Base-by-base conservation (phyloP, 2,888 invertebrate genomes). In the Salticus scenicus region DNA sequence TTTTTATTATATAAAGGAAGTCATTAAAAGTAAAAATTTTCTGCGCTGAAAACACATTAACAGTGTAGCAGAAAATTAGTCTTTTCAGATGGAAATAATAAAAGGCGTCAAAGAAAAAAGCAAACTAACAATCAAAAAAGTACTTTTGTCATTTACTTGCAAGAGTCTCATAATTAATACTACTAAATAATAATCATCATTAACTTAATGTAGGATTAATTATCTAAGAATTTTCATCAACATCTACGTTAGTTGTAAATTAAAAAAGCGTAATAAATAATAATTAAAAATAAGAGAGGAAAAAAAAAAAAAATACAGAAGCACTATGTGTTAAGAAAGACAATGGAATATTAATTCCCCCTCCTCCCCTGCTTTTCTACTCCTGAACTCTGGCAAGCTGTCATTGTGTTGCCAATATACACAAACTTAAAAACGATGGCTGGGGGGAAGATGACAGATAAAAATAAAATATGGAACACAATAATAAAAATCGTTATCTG, bases 131-230 rank as follows among this genome's bases (percentile, higher is more conserved):
- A 77, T 72, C 72, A 74, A 41, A 31, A 30, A 67, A 51, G n/a
- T n/a, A n/a, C n/a, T 69, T 75, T 67, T 76, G 41, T 63, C 78
- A 74, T 85, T 78, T 74, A 67, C 57, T n/a, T n/a, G n/a, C 27
- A 42, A 57, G 75, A 71, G 64, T 27, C 77, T 51, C 75, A 70
- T 77, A 73, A 84, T 73, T 77, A 84, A 57, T 77, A 84, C 78
- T 69, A 41, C 67, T 51, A 73, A 84, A 77, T 84, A 83, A 83
- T 83, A 73, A 84, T 76, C 66, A 57, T 77, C 83, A 84, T 84
- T 84, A 84, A 71, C 77, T 77, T 84, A 84, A 84, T 84, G 83
- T 30, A 71, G 72, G 72, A 77, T 72, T 84, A 84, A 84, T 84
- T 77, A 84, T 73, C 10, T 51, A 72, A 73, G 69, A 75, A 82